A percentile compares a stretch with the other conserved stretches of the same genome.
phyloP scores from a whole-genome alignment of 2,797 vertebrate genomes.

The Epinephelus awoara region DNA sequence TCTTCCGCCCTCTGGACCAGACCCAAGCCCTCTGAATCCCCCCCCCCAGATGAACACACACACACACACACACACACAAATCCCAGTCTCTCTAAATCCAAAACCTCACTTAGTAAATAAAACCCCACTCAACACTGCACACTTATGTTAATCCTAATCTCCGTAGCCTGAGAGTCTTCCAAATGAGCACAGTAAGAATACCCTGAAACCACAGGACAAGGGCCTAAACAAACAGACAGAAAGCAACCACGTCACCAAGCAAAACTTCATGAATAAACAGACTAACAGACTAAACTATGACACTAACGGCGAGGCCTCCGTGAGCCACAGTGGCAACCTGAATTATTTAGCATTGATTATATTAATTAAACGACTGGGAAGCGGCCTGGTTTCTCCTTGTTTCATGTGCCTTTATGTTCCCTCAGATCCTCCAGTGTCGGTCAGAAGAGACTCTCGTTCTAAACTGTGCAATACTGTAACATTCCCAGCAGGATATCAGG shows the following conservation, averaged over 20 bases:
- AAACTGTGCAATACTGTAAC: constrained; percentile 16
- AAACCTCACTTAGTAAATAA: constrained; percentile 38
- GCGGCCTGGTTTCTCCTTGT: not conserved
- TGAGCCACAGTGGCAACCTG: not conserved
- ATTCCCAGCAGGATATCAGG: constrained; percentile 29
- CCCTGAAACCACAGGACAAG: constrained; percentile 22
- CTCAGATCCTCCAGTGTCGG: not conserved
- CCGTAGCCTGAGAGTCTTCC: not conserved
- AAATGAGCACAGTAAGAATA: constrained; percentile 23
- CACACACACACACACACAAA: constrained; percentile 7
- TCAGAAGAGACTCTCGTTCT: constrained; percentile 11
- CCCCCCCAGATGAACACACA: not conserved
- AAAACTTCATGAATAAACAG: constrained; percentile 45
- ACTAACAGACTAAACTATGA: constrained; percentile 49
- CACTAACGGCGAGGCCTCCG: constrained; percentile 7
- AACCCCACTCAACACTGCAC: constrained; percentile 7
- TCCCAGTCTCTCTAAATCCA: constrained; percentile 22
- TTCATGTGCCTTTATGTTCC: not conserved
- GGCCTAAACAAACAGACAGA: constrained; percentile 26
- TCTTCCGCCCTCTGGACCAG: constrained; percentile 47
- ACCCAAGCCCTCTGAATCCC: constrained; percentile 20
- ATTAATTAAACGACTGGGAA: not conserved
- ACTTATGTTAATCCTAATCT: constrained; percentile 52
- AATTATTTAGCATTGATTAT: not conserved
- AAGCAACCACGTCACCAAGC: constrained; percentile 30